Base-by-base conservation (phyloP, 2,797 vertebrate species). In the Phaenicophaeus curvirostris region DNA sequence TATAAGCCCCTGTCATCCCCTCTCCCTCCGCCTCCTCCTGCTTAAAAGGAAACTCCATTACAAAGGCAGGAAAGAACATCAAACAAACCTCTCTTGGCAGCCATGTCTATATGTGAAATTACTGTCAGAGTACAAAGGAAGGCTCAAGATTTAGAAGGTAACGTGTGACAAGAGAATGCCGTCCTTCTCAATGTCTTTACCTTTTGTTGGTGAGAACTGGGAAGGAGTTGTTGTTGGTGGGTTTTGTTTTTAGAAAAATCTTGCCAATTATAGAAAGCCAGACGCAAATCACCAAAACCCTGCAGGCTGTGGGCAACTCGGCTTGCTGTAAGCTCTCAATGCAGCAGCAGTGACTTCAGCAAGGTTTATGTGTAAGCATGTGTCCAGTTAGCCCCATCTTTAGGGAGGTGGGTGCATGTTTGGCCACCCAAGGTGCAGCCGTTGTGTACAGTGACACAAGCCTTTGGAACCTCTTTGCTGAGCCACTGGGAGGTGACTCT, bases 11-110 rank as follows among this genome's bases (percentile, higher is more conserved):
- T 95, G 92, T 96, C 95, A 93, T 73, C 87, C 90, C 87, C 85
- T 95, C 90, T 96, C 95, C 95, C 95, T 93, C 93, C 85, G 85
- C 94, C 96, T 95, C 59, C 96, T 82, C 90, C 68, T 90, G 92
- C 96, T 95, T 75, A 30, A 95, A 97, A 96, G 98, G 98, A 98
- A 98, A 93, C 93, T 89, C 84, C 95, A 95, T 96, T 94, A 98
- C 98, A 98, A 98, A 98, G 97, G 97, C 98, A 98, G 98, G 98
- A 98, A 98, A 97, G 97, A 86, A 98, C 98, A 97, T 98, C 98
- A 98, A 98, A 98, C 96, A 83, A 86, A 51, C 94, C 44, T 69
- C 19, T 72, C 96, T 97, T 97, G 97, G 98, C 98, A 96, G 97
- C 95, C 94, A 74, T 97, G 79, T 87, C 91, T 95, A 87, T 65